phyloP scores from a whole-genome alignment of 1,140 invertebrate genomes.

The Chironomus tepperi region DNA sequence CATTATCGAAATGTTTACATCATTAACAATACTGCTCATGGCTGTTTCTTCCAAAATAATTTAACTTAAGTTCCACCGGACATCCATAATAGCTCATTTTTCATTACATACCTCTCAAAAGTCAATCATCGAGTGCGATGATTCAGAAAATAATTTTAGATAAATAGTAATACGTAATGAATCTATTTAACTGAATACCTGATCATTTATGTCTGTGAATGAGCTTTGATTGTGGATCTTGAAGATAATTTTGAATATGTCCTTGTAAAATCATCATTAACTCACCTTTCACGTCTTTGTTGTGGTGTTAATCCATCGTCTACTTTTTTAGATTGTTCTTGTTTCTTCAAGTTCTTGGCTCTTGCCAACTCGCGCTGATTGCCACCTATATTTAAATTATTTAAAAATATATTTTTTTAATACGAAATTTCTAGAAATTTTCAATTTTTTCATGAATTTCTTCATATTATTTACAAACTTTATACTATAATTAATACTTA shows the following conservation, averaged over 20 bases:
- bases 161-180: too few species aligned
- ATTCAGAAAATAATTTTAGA: too few species aligned
- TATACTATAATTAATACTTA: neutral
- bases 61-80: too few species aligned
- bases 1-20: too few species aligned
- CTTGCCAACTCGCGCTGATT: conserved; percentile 28
- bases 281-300: conserved; percentile 27
- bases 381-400: conserved; percentile 22
- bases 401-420: neutral
- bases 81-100: too few species aligned
- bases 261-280: neutral
- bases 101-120: too few species aligned
- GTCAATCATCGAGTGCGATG: too few species aligned
- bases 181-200: too few species aligned
- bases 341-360: conserved; percentile 28
- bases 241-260: neutral
- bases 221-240: too few species aligned
- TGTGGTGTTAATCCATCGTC: conserved; percentile 27
- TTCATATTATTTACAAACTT: neutral
- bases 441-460: neutral
- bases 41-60: too few species aligned
- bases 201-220: too few species aligned
- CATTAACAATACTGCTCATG: too few species aligned
- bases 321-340: conserved; percentile 26
- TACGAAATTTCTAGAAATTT: neutral